Base-by-base conservation (phyloP, 2,797 vertebrate species). In the Tragopan temminckii region DNA sequence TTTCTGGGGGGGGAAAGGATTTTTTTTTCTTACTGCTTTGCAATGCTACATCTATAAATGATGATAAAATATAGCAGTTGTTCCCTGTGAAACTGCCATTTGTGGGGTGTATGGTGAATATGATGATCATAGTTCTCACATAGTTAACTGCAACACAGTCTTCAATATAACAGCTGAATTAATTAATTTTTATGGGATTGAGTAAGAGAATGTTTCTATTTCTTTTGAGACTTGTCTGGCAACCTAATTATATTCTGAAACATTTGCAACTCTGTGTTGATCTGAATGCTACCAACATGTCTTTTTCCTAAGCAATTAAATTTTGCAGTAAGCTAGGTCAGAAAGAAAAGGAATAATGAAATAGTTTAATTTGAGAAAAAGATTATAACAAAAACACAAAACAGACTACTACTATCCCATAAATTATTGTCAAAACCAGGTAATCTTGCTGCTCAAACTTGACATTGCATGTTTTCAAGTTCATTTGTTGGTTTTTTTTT, bases 171-270 rank as follows among this genome's bases (percentile, higher is more conserved):
- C 14, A 85, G 40, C 58, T 85, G 58, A 92, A 93, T 84, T 90
- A 91, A 94, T 94, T 83, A 72, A 68, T 46, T 83, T 88, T 67
- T 83, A 58, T 84, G 71, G 76, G 71, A 64, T 89, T 85, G 76
- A 68, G 59, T 68, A 87, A 94, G 84, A 91, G 84, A 71, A 58
- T 76, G 58, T 95, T 96, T 90, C 69, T 62, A 78, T 92, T 93
- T 74, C 75, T 87, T 96, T 59, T 76, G 88, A 95, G 92, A 80
- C 72, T 90, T 78, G 76, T 75, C 71, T 92, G 79, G 81, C 77
- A 94, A 74, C 68, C 63, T 93, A 85, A 91, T 84, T 94, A 57
- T 11, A 1, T 91, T 80, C 63, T 85, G 69, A 88, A 90, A 76
- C n/a, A 84, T 46, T 9, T 31, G 62, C 61, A 79, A 38, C 57